These are phyloP conservation scores for Luscinia megarhynchos DNA, from an alignment of 2,797 vertebrate species.

Conservation along the genomic window DNA sequence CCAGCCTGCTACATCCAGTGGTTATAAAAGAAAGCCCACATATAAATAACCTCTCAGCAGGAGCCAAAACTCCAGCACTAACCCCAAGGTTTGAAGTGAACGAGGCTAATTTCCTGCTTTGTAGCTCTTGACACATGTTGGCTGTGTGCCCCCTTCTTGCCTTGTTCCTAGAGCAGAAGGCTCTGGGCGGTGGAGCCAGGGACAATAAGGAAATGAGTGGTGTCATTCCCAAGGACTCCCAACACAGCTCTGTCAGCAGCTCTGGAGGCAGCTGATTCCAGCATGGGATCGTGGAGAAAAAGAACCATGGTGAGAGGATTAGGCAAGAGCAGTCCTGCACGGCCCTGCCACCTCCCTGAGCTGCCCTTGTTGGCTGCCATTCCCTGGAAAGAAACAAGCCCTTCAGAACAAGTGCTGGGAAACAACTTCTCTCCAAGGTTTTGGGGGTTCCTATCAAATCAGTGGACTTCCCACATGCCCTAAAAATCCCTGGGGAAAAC, in stretches of 20 bases:
- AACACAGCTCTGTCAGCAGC: conserved; percentile 75
- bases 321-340: neutral
- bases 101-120: conserved; percentile 81
- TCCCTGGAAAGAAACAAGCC: fast-evolving
- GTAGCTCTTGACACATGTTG: conserved; percentile 79
- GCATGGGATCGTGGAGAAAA: conserved; percentile 35
- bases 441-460: neutral
- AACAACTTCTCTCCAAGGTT: neutral
- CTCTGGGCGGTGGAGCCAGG: conserved; percentile 59
- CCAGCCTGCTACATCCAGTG: conserved; percentile 5
- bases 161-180: conserved; percentile 75
- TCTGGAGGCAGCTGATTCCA: conserved; percentile 73
- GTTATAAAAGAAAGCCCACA: conserved; percentile 25
- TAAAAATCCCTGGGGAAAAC: neutral
- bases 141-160: conserved; percentile 66
- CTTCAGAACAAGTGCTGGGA: neutral
- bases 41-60: conserved; percentile 77
- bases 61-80: conserved; percentile 77
- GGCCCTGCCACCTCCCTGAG: neutral
- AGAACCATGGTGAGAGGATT: conserved; percentile 47
- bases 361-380: neutral
- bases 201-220: conserved; percentile 72
- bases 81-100: conserved; percentile 75
- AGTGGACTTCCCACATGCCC: fast-evolving
- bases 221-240: conserved; percentile 75